Evolutionary conservation across 1,140 invertebrate genomes (phyloP).

Genomic region (Harlomillsia oculata): DNA sequence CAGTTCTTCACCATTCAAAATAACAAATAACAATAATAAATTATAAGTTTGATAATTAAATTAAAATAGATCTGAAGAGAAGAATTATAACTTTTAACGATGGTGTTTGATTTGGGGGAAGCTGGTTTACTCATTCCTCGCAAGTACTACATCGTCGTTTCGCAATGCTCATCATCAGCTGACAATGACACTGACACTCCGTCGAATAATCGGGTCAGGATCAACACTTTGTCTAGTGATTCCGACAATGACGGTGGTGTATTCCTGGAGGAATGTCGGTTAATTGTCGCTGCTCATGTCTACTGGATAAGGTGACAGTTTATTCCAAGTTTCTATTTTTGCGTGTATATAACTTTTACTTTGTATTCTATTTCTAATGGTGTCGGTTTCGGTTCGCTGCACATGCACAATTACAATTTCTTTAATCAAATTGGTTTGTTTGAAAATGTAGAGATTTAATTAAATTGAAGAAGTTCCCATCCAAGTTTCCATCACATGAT

Average conservation of each 20-base stretch:
- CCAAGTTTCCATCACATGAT: constrained; percentile 40
- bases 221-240: too few species aligned
- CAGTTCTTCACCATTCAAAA: too few species aligned
- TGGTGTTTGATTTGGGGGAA: too few species aligned
- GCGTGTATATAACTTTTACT: background rate
- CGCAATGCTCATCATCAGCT: too few species aligned
- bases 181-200: background rate
- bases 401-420: background rate
- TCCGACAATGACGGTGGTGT: too few species aligned
- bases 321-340: background rate
- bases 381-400: background rate
- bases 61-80: too few species aligned
- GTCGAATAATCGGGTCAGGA: background rate
- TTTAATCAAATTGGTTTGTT: constrained; percentile 1
- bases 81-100: too few species aligned
- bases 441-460: too few species aligned
- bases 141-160: too few species aligned
- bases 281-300: constrained; percentile 53
- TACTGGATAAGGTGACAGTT: constrained; percentile 52
- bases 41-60: too few species aligned
- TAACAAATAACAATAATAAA: too few species aligned
- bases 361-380: background rate
- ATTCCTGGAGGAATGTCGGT: constrained; percentile 47
- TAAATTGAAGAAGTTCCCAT: constrained; percentile 40
- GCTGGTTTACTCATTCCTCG: too few species aligned